Conservation (phyloP, 2,888 invertebrate species). For the Drosophila ustulata region DNA sequence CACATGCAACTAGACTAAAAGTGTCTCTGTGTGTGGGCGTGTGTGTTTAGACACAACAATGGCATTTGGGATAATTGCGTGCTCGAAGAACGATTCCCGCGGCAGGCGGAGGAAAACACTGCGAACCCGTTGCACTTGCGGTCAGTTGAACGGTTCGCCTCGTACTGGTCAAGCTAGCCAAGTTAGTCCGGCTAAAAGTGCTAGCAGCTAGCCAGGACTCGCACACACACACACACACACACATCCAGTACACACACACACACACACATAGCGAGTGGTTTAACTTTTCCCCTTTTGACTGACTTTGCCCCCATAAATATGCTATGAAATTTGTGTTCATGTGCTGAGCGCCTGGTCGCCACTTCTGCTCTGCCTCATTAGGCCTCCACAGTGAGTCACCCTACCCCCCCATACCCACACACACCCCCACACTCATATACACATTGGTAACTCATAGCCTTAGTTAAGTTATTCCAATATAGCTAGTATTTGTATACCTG, state of each 20-base stretch:
- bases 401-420: conserved; percentile 26
- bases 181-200: conserved; percentile 7
- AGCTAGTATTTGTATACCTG: background rate
- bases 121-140: conserved; percentile 69
- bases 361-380: conserved; percentile 28
- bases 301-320: conserved; percentile 67
- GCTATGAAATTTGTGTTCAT: conserved; percentile 59
- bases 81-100: conserved; percentile 14
- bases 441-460: background rate
- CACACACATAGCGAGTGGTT: background rate
- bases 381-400: conserved; percentile 59
- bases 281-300: conserved; percentile 5
- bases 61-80: conserved; percentile 62
- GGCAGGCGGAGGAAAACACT: background rate
- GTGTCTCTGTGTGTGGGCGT: background rate
- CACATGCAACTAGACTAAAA: background rate
- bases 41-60: conserved; percentile 45
- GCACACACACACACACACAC: conserved; percentile 12
- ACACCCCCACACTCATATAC: background rate
- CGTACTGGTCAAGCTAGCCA: conserved; percentile 82
- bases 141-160: conserved; percentile 84
- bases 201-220: conserved; percentile 52
- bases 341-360: conserved; percentile 61
- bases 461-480: conserved; percentile 45
- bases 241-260: conserved; percentile 8